phyloP scores from a whole-genome alignment of 2,888 invertebrate genomes.

The Branchinecta sandiegonensis region DNA sequence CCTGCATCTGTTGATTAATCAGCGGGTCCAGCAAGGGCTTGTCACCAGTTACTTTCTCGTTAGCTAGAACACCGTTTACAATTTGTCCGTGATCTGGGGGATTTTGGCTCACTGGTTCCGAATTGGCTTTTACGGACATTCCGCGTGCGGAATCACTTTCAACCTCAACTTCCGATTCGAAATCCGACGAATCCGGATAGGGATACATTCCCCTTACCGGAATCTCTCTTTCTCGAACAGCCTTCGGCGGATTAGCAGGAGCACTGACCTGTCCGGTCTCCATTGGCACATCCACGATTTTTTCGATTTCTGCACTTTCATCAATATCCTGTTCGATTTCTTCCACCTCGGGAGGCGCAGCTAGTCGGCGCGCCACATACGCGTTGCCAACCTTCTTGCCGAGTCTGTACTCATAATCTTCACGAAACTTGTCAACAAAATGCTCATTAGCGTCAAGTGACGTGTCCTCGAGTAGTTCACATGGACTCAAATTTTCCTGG shows the following conservation, averaged over 20 bases:
- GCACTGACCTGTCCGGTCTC: conserved; percentile 26
- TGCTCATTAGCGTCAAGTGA: background rate
- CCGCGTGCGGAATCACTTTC: background rate
- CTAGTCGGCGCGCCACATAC: conserved; percentile 58
- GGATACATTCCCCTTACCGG: conserved; percentile 33
- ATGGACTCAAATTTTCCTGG: conserved; percentile 16
- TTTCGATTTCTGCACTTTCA: conserved; percentile 43
- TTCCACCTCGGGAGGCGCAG: conserved; percentile 37
- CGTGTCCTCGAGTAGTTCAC: background rate
- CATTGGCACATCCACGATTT: conserved; percentile 25
- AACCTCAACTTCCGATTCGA: conserved; percentile 16
- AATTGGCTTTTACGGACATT: background rate
- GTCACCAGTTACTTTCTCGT: background rate
- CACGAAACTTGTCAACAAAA: conserved; percentile 26
- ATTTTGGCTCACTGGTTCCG: background rate
- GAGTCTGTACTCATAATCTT: conserved; percentile 54
- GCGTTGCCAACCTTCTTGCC: conserved; percentile 57
- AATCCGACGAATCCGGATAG: conserved; percentile 24
- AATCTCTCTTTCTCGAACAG: conserved; percentile 32
- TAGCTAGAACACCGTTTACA: background rate
- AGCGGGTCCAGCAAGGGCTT: background rate
- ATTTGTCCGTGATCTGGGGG: background rate
- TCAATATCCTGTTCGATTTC: conserved; percentile 32
- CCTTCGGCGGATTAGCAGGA: conserved; percentile 28
- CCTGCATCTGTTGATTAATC: background rate